Base-by-base conservation (phyloP, 2,797 vertebrate genomes). In the Danio aesculapii region DNA sequence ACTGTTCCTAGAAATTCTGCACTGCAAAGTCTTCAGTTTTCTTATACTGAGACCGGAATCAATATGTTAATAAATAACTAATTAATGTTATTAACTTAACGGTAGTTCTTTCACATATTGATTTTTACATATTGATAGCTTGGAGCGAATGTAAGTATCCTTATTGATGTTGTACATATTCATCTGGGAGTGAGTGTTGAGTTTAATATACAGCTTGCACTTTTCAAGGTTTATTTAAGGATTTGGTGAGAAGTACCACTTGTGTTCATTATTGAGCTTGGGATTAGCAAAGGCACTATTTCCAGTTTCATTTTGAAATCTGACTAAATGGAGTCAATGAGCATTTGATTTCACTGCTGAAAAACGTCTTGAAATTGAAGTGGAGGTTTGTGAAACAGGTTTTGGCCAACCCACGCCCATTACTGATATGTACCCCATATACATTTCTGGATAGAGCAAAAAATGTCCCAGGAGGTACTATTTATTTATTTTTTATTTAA, bases 61-160 rank as follows among this genome's bases (percentile, higher is more conserved):
- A 17, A 19, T 55, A n/a, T 43, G 39, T 44, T 17, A 43, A 55
- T 44, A 71, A 43, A 43, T 41, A 5, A 8, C 11, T 49, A 21
- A 49, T 67, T 49, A 49, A 67, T 49, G 44, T 49, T 49, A 49
- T 67, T 67, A 43, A 71, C 68, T 43, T 8, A 19, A 17, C n/a
- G 55, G 69, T 57, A 44, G 43, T 44, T 57, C 12, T 19, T 71
- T 57, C 11, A 44, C 52, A 57, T 57, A 71, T 57, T 19, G 69
- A 71, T 44, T 19, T 41, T 19, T 57, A 71, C 16, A 43, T 44
- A 57, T 8, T 57, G 52, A 55, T 57, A 71, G 69, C 39, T 71
- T 71, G 19, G 39, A 43, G 10, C 7, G 0, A 71, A 71, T 55
- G 68, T 11, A 71, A 71, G 52, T 71, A n/a, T 57, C 4, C 17